phyloP scores from a whole-genome alignment of 2,797 vertebrate species.

The Melopsittacus undulatus region DNA sequence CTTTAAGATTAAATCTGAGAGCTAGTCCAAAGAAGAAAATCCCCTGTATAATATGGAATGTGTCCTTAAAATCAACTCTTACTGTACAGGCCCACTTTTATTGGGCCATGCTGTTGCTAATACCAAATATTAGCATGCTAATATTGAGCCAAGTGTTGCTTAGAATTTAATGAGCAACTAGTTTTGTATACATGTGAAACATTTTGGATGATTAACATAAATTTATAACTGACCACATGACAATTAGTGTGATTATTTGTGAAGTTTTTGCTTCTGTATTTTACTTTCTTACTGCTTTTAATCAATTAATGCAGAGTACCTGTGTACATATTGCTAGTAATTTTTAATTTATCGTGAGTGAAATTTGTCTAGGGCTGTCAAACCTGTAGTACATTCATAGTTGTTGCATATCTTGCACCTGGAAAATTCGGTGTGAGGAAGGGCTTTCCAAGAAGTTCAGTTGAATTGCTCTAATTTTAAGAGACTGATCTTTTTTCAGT shows the following conservation, averaged over 20 bases:
- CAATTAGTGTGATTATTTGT: background rate
- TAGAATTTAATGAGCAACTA: background rate
- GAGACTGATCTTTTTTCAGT: background rate
- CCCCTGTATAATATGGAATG: background rate
- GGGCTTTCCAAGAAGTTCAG: background rate
- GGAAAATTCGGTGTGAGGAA: conserved; percentile 25
- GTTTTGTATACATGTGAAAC: background rate
- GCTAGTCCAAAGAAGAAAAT: background rate
- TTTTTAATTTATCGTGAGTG: background rate
- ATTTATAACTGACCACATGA: background rate
- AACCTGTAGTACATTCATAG: background rate
- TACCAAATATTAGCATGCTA: background rate
- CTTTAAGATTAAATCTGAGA: conserved; percentile 22
- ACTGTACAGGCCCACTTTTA: background rate
- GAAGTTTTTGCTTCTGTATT: background rate
- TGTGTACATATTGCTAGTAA: background rate
- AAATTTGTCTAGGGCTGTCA: background rate
- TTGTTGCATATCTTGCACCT: background rate
- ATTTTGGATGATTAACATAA: background rate
- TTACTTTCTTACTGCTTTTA: background rate
- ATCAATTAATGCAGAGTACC: background rate
- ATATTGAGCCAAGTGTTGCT: background rate
- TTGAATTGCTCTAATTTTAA: conserved; percentile 7
- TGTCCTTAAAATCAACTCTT: background rate
- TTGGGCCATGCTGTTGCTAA: background rate